Conservation (phyloP, 2,113 vertebrate species). For the Takifugu flavidus region DNA sequence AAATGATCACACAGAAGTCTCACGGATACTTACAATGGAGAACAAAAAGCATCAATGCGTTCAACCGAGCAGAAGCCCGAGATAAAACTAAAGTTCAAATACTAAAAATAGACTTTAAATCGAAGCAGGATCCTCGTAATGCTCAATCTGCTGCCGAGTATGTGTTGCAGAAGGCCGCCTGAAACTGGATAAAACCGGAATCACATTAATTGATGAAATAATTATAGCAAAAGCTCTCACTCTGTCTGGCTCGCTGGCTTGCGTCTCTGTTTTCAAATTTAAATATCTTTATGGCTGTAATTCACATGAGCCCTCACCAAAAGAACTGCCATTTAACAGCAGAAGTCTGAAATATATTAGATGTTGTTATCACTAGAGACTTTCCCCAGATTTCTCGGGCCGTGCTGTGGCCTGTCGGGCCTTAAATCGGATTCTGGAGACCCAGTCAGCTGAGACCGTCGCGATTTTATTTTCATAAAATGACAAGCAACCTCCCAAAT, state of each 20-base stretch:
- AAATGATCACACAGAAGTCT: neutral
- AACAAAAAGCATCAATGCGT: too few species aligned
- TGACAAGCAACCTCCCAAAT: slow-evolving; percentile 64
- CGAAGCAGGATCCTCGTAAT: too few species aligned
- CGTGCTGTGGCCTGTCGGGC: slow-evolving; percentile 58
- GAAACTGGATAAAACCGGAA: slow-evolving; percentile 65
- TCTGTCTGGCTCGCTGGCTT: slow-evolving; percentile 16
- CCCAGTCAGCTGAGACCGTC: slow-evolving; percentile 47
- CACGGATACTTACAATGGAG: neutral
- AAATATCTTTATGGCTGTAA: neutral
- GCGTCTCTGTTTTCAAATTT: slow-evolving; percentile 13
- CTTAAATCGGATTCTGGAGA: slow-evolving; percentile 34
- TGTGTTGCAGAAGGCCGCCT: slow-evolving; percentile 24
- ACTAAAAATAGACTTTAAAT: neutral
- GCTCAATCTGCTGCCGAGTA: too few species aligned
- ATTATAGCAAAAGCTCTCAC: slow-evolving; percentile 41
- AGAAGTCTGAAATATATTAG: slow-evolving; percentile 5
- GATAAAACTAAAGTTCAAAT: slow-evolving; percentile 6
- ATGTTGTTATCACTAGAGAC: slow-evolving; percentile 14
- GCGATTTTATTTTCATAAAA: slow-evolving; percentile 66
- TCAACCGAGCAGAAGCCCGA: neutral
- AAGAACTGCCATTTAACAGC: neutral
- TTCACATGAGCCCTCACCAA: neutral
- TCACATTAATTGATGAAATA: slow-evolving; percentile 66
- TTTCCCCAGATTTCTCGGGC: slow-evolving; percentile 25